Evolutionary conservation across 2,888 invertebrate genomes (phyloP).

Genomic region (Clitarchus hookeri): DNA sequence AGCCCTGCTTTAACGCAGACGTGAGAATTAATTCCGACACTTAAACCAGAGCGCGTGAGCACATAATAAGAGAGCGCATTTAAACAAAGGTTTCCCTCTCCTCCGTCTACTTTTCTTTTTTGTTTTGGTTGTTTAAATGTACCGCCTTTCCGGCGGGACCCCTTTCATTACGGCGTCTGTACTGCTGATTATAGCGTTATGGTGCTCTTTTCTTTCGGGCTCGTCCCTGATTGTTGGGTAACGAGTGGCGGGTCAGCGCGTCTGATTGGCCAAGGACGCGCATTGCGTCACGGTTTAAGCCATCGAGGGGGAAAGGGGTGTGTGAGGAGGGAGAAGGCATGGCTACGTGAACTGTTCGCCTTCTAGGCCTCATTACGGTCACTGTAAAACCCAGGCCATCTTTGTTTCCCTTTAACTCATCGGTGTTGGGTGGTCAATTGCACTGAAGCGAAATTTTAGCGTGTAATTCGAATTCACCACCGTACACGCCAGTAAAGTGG

Average conservation of each 20-base stretch:
- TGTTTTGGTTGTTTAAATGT: background rate
- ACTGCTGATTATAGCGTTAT: conserved; percentile 9
- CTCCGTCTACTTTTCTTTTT: background rate
- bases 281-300: background rate
- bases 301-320: too few species aligned
- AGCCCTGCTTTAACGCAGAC: background rate
- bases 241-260: background rate
- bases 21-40: conserved; percentile 3
- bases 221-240: background rate
- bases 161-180: background rate
- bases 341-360: too few species aligned
- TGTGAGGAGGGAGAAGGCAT: too few species aligned
- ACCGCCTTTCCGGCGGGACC: background rate
- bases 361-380: too few species aligned
- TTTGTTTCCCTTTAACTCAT: too few species aligned
- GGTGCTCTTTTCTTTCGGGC: background rate
- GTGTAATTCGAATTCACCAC: too few species aligned
- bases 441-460: too few species aligned
- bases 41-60: conserved; percentile 10
- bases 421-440: too few species aligned
- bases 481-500: too few species aligned
- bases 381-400: too few species aligned
- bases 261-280: conserved; percentile 14
- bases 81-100: conserved; percentile 8
- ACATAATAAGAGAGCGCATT: conserved; percentile 9